Base-by-base conservation (phyloP, 2,113 vertebrate genomes). In the Dascyllus trimaculatus region DNA sequence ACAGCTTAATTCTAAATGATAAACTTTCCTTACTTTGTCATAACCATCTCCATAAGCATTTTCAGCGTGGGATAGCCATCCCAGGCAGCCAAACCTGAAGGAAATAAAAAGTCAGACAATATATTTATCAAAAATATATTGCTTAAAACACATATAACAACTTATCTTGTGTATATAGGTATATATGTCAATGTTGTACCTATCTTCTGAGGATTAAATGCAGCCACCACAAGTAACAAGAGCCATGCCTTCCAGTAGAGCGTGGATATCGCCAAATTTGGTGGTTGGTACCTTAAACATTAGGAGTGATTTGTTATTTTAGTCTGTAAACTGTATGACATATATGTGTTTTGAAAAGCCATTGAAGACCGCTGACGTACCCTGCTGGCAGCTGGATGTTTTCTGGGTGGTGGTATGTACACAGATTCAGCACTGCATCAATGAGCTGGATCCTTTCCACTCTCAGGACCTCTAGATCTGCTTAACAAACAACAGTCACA, bases 11-110 rank as follows among this genome's bases (percentile, higher is more conserved):
- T 65, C 0, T 3, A 17, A 13, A 32, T 17, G 2, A 38, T 3
- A 38, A 25, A 6, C 1, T 35, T 40, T 13, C 62, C 93, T 92
- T 83, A 99, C 98, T 99, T 99, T 56, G 98, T 99, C 98, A 99
- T 99, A 70, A 97, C 98, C 98, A 99, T 99, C 88, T 99, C 98
- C 98, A 99, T 99, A 29, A 99, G 97, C 98, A 99, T 99, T 93
- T 99, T 99, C 11, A 99, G 90, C 0, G 97, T 98, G 1, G 98
- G 98, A 79, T 99, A 99, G 54, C 97, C 97, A 65, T 99, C 98
- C 98, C 98, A 99, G 0, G 98, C 98, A 38, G 97, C 96, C 86
- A 98, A 82, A 70, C 98, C 98, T 99, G 71, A 80, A 77, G 25
- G 7, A 0, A 35, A 66, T 51, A 68, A 81, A 60, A 57, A 2